Percentiles rank a stretch among this genome's conserved stretches.
Evolutionary conservation across 2,113 vertebrate species (phyloP).

Genomic region (Podarcis muralis): DNA sequence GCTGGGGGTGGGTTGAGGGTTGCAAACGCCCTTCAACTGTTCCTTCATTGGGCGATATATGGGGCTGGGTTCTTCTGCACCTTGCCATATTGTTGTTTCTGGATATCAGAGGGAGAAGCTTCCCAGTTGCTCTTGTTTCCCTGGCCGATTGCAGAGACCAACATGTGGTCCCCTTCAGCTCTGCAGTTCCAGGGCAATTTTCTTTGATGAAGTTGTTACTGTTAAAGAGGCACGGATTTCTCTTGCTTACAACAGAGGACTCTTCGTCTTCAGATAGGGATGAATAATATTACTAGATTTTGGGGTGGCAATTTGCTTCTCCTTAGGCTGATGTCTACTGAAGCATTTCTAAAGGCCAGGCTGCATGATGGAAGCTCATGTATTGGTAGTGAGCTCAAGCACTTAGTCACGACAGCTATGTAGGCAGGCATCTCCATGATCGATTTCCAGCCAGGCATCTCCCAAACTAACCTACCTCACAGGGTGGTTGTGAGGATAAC

Average conservation of each 20-base stretch:
- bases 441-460: not conserved
- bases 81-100: too few relatives aligned
- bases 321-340: accelerated
- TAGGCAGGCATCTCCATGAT: not conserved
- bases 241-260: not conserved
- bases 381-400: too few relatives aligned
- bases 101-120: too few relatives aligned
- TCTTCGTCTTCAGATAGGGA: not conserved
- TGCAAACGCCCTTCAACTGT: too few relatives aligned
- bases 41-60: too few relatives aligned
- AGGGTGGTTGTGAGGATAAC: not conserved
- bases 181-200: not conserved
- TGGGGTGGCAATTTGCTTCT: constrained; percentile 9
- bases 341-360: constrained; percentile 15
- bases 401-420: not conserved
- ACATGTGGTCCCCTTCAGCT: too few relatives aligned
- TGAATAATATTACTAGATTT: not conserved
- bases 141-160: too few relatives aligned
- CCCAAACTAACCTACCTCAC: not conserved
- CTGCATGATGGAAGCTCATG: not conserved
- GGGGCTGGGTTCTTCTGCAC: too few relatives aligned
- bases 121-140: not conserved
- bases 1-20: too few relatives aligned
- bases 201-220: not conserved
- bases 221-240: not conserved